Evolutionary conservation across 2,797 vertebrate genomes (phyloP).

Genomic region (Clarias fuscus): DNA sequence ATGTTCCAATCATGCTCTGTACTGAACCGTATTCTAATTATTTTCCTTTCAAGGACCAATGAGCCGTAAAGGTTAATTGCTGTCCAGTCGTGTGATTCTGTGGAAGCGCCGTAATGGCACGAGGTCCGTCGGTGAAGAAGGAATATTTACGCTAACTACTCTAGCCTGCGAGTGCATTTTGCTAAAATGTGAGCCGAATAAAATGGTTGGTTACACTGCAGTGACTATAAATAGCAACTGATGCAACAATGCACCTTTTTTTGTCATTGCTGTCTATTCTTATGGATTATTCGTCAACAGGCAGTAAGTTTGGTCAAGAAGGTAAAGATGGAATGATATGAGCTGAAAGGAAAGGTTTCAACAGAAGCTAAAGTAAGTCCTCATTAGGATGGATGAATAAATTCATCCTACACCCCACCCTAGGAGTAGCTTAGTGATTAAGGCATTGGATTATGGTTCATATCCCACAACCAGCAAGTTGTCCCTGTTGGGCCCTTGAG

Average conservation of each 20-base stretch:
- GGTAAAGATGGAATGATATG: background rate
- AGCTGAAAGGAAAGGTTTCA: background rate
- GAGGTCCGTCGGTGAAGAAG: conserved; percentile 5
- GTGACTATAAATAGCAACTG: no score
- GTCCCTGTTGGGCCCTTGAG: no score
- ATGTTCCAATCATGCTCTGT: conserved; percentile 48
- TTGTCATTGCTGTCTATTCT: background rate
- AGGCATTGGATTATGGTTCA: no score
- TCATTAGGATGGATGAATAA: background rate
- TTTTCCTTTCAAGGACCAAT: conserved; percentile 69
- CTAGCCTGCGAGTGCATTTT: background rate
- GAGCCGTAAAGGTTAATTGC: conserved; percentile 79
- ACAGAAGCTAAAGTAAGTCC: background rate
- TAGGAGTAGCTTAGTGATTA: no score
- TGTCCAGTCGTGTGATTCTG: conserved; percentile 71
- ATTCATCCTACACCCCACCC: background rate
- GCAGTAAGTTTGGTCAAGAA: background rate
- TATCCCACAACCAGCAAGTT: no score
- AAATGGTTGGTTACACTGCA: background rate
- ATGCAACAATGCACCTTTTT: background rate
- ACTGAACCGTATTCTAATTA: conserved; percentile 69
- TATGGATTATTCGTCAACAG: background rate
- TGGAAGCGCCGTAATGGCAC: conserved; percentile 69
- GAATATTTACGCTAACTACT: conserved; percentile 8
- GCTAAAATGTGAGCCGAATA: background rate